Evolutionary conservation across 2,797 vertebrate species (phyloP).

Genomic region (Euthynnus affinis): DNA sequence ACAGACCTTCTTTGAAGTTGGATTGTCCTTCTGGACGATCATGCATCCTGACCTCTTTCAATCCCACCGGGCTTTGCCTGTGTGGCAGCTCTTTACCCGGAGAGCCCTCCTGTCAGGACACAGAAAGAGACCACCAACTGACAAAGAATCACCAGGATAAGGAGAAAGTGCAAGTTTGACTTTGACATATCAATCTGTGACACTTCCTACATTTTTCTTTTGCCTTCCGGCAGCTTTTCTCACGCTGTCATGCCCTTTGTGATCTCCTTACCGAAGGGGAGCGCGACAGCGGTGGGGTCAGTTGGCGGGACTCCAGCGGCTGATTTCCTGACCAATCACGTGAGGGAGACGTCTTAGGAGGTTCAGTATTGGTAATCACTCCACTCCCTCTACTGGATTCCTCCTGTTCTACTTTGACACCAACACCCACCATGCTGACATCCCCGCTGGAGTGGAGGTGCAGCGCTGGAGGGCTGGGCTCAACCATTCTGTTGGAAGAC

Average conservation of each 20-base stretch:
- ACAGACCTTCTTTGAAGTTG: constrained; percentile 90
- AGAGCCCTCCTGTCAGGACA: constrained; percentile 78
- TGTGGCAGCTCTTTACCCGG: constrained; percentile 79
- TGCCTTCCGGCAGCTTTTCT: background rate
- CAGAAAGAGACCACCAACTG: constrained; percentile 16
- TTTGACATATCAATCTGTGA: background rate
- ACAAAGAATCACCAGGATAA: background rate
- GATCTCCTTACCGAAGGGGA: constrained; percentile 79
- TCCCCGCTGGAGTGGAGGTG: constrained; percentile 87
- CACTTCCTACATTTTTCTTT: background rate
- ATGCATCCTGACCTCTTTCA: constrained; percentile 78
- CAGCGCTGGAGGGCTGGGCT: constrained; percentile 89
- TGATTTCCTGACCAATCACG: constrained; percentile 79
- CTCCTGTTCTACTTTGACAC: constrained; percentile 91
- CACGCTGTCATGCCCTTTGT: background rate
- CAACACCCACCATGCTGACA: constrained; percentile 91
- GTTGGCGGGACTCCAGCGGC: constrained; percentile 77
- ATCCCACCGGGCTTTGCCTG: constrained; percentile 75
- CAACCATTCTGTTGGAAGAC: constrained; percentile 90
- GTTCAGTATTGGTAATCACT: constrained; percentile 49
- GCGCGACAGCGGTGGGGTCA: constrained; percentile 77
- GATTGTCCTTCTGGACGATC: constrained; percentile 89
- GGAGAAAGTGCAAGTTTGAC: background rate
- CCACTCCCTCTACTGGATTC: constrained; percentile 67
- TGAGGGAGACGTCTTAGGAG: constrained; percentile 70